These are phyloP conservation scores for Colostygia pectinataria DNA, from an alignment of 2,888 invertebrate genomes.

Conservation along the genomic window DNA sequence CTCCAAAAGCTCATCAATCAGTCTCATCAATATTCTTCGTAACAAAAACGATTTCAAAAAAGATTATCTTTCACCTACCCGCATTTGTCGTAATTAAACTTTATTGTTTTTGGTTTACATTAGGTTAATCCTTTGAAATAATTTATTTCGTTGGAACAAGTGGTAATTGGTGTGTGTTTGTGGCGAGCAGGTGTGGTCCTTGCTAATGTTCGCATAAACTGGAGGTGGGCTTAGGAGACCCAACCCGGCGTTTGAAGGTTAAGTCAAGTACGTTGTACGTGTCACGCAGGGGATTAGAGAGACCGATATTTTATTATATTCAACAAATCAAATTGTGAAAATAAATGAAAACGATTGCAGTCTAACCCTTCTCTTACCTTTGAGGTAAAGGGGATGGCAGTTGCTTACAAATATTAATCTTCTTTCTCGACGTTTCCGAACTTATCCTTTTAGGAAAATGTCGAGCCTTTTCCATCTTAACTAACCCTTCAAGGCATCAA, in stretches of 20 bases:
- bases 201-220: slow-evolving; percentile 31
- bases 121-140: slow-evolving; percentile 26
- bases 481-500: too few species aligned
- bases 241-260: slow-evolving; percentile 19
- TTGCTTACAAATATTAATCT: background rate
- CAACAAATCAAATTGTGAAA: too few species aligned
- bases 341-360: background rate
- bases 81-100: slow-evolving; percentile 43
- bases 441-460: too few species aligned
- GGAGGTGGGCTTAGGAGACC: slow-evolving; percentile 16
- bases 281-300: background rate
- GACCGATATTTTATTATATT: background rate
- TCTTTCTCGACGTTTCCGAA: background rate
- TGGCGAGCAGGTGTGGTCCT: slow-evolving; percentile 27
- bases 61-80: too few species aligned
- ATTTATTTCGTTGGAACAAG: slow-evolving; percentile 32
- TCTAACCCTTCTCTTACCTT: background rate
- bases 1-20: slow-evolving; percentile 28
- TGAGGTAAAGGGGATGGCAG: too few species aligned
- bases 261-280: slow-evolving; percentile 1
- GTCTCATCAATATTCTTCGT: slow-evolving; percentile 14
- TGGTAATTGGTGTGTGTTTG: slow-evolving; percentile 29
- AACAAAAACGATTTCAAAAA: slow-evolving; percentile 21
- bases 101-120: slow-evolving; percentile 48
- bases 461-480: too few species aligned